Evolutionary conservation across 2,888 invertebrate species (phyloP), one percentile per base, ranked within the genome.

Genomic region (Actias luna): DNA sequence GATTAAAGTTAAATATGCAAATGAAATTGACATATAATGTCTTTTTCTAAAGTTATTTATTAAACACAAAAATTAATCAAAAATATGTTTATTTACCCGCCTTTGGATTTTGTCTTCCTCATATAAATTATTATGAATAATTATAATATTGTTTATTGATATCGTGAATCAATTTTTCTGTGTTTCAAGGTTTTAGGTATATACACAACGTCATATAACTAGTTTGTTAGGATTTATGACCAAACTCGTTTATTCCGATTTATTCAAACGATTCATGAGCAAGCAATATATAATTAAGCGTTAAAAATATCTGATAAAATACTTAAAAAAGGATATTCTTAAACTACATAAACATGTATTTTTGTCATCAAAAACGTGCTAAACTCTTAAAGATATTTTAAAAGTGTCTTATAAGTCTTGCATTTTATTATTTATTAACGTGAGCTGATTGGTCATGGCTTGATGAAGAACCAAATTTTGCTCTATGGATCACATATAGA

Each of bases 361-460:
- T 46, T 46, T 25, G 1, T 2, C 22, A 22, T 50, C 18, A 4
- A 29, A 55, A 55, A 29, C 55, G 55, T 55, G 55, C 55, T 29
- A 29, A 55, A 55, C 10, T 29, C 16, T 55, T 55, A 55, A 50
- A 25, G 46, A 12, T 29, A 55, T 55, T 55, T 55, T 8, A 55
- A 55, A 55, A 55, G 55, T 55, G 55, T 55, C 29, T 29, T 55
- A n/a, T 55, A 55, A 55, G 14, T 29, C n/a, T 55, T n/a, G 55
- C 55, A 55, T 55, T 55, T 55, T 55, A 55, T 55, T 55, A 55
- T 27, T 16, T 18, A 29, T 55, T 29, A 29, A 55, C 29, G 29
- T 50, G 14, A n/a, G 12, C 29, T 14, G 55, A 18, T 29, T n/a
- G 16, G 29, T 29, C 29, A 16, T 5, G 14, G 16, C 2, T 22